These are phyloP conservation scores for Hoplias malabaricus DNA, from an alignment of 2,113 vertebrate genomes.

Conservation along the genomic window DNA sequence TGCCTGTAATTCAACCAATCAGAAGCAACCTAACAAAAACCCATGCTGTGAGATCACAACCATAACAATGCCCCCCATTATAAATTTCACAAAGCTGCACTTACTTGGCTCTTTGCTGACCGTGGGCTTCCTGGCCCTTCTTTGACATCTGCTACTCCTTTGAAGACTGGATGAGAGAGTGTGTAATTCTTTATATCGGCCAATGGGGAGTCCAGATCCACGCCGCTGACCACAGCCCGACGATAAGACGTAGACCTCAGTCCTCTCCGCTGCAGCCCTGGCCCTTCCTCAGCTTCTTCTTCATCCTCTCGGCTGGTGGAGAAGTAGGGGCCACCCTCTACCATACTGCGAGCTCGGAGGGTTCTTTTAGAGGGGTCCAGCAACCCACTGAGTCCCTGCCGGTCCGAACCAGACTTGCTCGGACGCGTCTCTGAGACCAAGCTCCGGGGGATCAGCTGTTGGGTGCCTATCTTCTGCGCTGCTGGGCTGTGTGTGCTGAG, in stretches of 20 bases:
- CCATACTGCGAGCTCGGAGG: conserved; percentile 82
- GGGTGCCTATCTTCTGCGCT: conserved; percentile 84
- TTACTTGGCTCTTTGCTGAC: conserved; percentile 37
- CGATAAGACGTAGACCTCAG: conserved; percentile 92
- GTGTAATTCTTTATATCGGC: conserved; percentile 71
- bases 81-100: not conserved
- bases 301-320: conserved; percentile 56
- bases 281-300: conserved; percentile 74
- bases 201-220: conserved; percentile 72
- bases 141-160: conserved; percentile 71
- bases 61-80: no score
- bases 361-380: conserved; percentile 69
- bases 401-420: conserved; percentile 53
- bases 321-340: conserved; percentile 74
- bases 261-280: conserved; percentile 76
- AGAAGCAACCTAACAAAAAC: no score
- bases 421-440: conserved; percentile 76
- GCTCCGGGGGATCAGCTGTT: conserved; percentile 87
- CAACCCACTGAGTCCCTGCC: conserved; percentile 49
- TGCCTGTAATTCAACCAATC: no score
- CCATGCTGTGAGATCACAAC: no score
- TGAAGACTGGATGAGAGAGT: conserved; percentile 78
- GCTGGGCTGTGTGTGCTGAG: conserved; percentile 86
- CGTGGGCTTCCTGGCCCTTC: conserved; percentile 75
- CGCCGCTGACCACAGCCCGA: conserved; percentile 87